Evolutionary conservation across 2,113 vertebrate species (phyloP).

Genomic region (Myodes glareolus): DNA sequence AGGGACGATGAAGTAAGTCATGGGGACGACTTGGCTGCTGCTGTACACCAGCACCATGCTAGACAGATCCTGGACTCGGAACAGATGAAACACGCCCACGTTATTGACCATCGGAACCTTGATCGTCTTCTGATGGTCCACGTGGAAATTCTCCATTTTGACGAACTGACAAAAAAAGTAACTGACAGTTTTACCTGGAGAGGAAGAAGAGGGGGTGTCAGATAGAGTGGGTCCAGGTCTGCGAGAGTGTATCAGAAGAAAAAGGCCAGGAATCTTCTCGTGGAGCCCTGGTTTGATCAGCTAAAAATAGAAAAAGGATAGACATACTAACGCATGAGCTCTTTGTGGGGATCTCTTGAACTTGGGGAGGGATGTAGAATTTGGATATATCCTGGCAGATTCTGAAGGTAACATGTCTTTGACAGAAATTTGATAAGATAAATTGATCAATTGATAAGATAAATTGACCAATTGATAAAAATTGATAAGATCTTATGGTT

Average conservation of each 20-base stretch:
- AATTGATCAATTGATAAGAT: no score
- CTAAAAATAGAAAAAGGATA: not conserved
- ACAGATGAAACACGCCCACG: not conserved
- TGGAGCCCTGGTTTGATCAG: not conserved
- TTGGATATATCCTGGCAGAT: not conserved
- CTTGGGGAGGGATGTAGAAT: not conserved
- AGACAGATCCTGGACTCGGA: not conserved
- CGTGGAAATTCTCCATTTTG: not conserved
- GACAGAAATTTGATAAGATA: no score
- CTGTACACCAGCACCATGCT: not conserved
- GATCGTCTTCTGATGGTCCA: fast-evolving
- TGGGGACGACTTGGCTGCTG: fast-evolving
- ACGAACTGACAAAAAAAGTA: no score
- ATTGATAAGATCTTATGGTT: no score
- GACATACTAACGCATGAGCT: no score
- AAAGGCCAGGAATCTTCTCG: not conserved
- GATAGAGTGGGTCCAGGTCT: fast-evolving
- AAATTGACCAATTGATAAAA: no score
- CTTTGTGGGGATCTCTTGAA: not conserved
- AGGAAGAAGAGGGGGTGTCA: not conserved
- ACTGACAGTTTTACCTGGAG: not conserved
- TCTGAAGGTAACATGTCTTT: not conserved
- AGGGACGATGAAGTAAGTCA: not conserved
- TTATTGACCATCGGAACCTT: not conserved
- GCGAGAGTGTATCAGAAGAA: fast-evolving